These are phyloP conservation scores for Maccullochella peelii DNA, from an alignment of 2,113 vertebrate species.

Conservation along the genomic window DNA sequence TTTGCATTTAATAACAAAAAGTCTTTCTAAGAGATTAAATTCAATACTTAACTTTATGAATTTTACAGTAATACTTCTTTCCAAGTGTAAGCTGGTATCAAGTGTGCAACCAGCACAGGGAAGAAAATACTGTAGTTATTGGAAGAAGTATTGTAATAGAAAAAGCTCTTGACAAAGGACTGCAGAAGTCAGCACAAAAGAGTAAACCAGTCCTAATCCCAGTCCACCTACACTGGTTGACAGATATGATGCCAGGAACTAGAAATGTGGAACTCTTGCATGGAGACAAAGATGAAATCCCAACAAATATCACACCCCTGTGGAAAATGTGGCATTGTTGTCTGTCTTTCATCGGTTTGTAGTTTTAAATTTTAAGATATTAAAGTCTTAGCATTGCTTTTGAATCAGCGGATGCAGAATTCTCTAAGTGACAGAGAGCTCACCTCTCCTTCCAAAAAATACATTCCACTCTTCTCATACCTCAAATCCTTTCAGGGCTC, in stretches of 20 bases:
- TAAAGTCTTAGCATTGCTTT: slow-evolving; percentile 42
- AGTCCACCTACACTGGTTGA: slow-evolving; percentile 37
- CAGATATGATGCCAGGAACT: slow-evolving; percentile 20
- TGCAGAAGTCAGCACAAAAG: slow-evolving; percentile 55
- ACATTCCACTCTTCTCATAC: slow-evolving; percentile 66
- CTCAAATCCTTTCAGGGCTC: slow-evolving; percentile 59
- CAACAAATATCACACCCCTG: slow-evolving; percentile 10
- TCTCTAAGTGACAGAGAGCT: slow-evolving; percentile 55
- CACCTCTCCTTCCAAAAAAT: slow-evolving; percentile 55
- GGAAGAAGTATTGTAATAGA: slow-evolving; percentile 24
- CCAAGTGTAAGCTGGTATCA: not conserved
- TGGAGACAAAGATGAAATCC: slow-evolving; percentile 23
- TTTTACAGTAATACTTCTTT: slow-evolving; percentile 19
- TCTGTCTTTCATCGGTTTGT: slow-evolving; percentile 8
- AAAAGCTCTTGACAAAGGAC: slow-evolving; percentile 42
- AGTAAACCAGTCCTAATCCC: slow-evolving; percentile 41
- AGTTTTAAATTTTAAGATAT: slow-evolving; percentile 21
- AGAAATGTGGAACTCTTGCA: slow-evolving; percentile 26
- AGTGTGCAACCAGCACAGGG: not conserved
- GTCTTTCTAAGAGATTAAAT: slow-evolving; percentile 3
- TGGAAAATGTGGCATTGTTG: slow-evolving; percentile 27
- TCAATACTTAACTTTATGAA: not conserved
- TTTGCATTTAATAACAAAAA: no score
- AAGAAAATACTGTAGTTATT: slow-evolving; percentile 8
- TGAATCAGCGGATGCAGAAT: slow-evolving; percentile 52